Conservation (phyloP, 2,113 vertebrate species). For the Sander lucioperca region DNA sequence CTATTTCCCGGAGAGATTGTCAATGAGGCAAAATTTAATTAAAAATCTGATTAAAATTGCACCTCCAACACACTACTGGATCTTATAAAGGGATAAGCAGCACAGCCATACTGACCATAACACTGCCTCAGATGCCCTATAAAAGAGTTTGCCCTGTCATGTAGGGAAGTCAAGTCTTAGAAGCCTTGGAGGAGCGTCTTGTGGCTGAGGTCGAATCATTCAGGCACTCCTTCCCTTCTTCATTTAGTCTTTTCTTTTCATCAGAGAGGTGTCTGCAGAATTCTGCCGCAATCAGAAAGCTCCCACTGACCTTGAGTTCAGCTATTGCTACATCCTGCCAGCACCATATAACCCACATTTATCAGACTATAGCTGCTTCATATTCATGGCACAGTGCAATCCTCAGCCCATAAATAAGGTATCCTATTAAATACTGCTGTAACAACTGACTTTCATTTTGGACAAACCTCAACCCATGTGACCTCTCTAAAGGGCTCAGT, state of each 20-base stretch:
- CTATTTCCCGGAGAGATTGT: conserved; percentile 44
- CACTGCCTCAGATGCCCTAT: conserved; percentile 19
- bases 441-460: conserved; percentile 54
- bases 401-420: conserved; percentile 72
- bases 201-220: conserved; percentile 43
- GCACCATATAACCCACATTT: conserved; percentile 56
- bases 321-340: conserved; percentile 36
- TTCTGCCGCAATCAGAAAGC: conserved; percentile 24
- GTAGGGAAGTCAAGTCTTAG: conserved; percentile 18
- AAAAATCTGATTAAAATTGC: conserved; percentile 63
- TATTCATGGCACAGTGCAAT: conserved; percentile 70
- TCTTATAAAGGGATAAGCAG: conserved; percentile 44
- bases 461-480: conserved; percentile 49
- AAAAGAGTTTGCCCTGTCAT: conserved; percentile 40
- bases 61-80: conserved; percentile 23
- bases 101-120: conserved; percentile 30
- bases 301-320: conserved; percentile 61
- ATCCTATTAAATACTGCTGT: conserved; percentile 66
- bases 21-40: conserved; percentile 59
- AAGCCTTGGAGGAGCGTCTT: conserved; percentile 20
- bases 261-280: conserved; percentile 26
- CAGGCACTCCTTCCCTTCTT: conserved; percentile 29
- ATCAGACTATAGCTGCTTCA: conserved; percentile 54
- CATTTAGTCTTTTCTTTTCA: conserved; percentile 21
- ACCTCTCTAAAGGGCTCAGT: conserved; percentile 49